phyloP scores from a whole-genome alignment of 2,888 invertebrate genomes.

The Andrena marginata region DNA sequence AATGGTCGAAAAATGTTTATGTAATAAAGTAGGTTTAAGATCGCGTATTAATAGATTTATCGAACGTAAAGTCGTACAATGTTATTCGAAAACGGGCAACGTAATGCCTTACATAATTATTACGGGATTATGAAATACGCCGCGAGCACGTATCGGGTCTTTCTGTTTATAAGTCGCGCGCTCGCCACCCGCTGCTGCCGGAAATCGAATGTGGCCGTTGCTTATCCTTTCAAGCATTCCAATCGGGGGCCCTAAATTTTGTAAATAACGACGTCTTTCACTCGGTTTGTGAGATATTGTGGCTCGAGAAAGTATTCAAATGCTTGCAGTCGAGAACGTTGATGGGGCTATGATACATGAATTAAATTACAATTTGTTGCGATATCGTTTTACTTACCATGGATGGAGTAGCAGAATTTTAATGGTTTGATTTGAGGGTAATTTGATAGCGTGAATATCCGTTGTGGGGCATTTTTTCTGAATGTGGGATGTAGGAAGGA shows the following conservation, averaged over 20 bases:
- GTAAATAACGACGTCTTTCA: slow-evolving; percentile 21
- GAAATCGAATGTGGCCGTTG: background rate
- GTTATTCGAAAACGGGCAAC: background rate
- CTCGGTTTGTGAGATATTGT: slow-evolving; percentile 12
- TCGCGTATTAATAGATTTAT: slow-evolving; percentile 7
- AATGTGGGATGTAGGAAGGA: no score
- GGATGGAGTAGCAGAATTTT: background rate
- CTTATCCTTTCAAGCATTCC: background rate
- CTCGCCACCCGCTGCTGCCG: background rate
- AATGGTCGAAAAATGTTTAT: slow-evolving; percentile 8
- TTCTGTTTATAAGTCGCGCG: background rate
- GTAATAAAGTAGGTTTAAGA: background rate
- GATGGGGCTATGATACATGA: background rate
- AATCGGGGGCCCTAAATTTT: background rate
- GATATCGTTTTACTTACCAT: background rate
- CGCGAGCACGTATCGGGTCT: background rate
- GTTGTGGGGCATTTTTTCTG: no score
- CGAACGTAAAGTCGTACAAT: background rate
- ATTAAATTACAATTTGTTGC: background rate
- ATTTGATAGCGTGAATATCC: no score
- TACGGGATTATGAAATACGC: slow-evolving; percentile 40
- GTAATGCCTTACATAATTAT: slow-evolving; percentile 52
- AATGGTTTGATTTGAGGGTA: no score
- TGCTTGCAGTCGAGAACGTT: background rate
- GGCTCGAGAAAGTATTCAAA: background rate